Evolutionary conservation across 1,140 invertebrate genomes (phyloP), one percentile per base, ranked within the genome.

Genomic region (Sipha flava): DNA sequence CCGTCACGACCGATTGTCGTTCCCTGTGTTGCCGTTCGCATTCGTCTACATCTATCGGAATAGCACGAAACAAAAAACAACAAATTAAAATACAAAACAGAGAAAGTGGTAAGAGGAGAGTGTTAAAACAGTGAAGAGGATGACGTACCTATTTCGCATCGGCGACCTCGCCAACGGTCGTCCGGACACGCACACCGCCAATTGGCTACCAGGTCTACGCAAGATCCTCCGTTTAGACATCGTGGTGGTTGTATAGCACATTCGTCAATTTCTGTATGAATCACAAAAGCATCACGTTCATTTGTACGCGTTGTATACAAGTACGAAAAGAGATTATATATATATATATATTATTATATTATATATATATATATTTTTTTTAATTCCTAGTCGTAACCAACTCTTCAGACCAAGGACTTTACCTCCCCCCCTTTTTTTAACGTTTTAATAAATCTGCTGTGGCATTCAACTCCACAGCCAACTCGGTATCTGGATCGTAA

Each of bases 161-260:
- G 84, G 54, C 90, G 88, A 1, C 90, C 90, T 81, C 87, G 88
- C 89, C 89, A 91, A 14, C 90, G 90, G 82, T 90, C 89, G 82
- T 90, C 89, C 75, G 87, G 85, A 84, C 94, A 96, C 57, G 91
- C 89, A 84, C 94, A 96, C 79, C 92, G 88, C 84, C 92, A 95
- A 0, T 89, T 90, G 84, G 93, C 92, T 21, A 93, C 87, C 81
- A 89, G 86, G 83, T 94, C 92, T 1, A 92, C 89, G 84, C 92
- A 94, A 6, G 89, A 90, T 18, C 90, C 91, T 1, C 92, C 92
- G 82, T 92, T 92, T 80, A 91, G 85, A 82, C 93, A 95, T 1
- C 91, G 91, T 83, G 73, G 73, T 3, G 49, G 18, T 26, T 87
- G 86, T 26, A 84, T 84, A 64, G 87, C 86, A 83, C 90, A 91